phyloP scores from a whole-genome alignment of 1,140 invertebrate species.

The Cryptotermes secundus region DNA sequence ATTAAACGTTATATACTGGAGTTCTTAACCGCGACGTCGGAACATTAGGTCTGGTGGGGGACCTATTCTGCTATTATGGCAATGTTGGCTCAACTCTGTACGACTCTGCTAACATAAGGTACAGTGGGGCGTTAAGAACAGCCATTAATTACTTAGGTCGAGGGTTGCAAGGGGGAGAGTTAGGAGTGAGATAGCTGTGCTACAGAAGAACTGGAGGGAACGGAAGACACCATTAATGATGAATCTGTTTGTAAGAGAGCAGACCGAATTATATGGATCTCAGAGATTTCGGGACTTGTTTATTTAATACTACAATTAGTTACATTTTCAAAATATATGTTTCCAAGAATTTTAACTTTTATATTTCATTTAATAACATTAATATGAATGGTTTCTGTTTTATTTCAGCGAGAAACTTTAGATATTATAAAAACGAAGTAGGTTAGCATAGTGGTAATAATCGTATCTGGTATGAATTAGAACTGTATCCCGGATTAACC shows the following conservation, averaged over 20 bases:
- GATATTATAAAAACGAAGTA: too few species aligned
- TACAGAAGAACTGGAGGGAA: neutral
- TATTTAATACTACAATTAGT: too few species aligned
- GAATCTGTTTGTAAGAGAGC: neutral
- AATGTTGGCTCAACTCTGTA: neutral
- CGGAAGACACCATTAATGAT: neutral
- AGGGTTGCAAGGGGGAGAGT: neutral
- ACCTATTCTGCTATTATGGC: neutral
- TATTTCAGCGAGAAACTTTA: too few species aligned
- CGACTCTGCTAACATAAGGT: neutral
- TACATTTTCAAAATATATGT: too few species aligned
- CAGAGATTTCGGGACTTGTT: too few species aligned
- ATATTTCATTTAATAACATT: too few species aligned
- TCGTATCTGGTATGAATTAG: too few species aligned
- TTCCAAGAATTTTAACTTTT: too few species aligned
- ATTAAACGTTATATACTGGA: neutral
- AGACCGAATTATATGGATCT: too few species aligned
- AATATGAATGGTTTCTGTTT: too few species aligned
- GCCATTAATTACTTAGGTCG: neutral
- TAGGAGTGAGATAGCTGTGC: neutral
- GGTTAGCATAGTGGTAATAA: too few species aligned
- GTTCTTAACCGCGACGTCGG: neutral
- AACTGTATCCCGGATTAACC: too few species aligned
- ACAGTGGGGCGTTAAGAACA: neutral
- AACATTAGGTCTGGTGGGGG: neutral